Conservation (phyloP, 2,797 vertebrate species). For the Xiphorhynchus erythropygius region DNA sequence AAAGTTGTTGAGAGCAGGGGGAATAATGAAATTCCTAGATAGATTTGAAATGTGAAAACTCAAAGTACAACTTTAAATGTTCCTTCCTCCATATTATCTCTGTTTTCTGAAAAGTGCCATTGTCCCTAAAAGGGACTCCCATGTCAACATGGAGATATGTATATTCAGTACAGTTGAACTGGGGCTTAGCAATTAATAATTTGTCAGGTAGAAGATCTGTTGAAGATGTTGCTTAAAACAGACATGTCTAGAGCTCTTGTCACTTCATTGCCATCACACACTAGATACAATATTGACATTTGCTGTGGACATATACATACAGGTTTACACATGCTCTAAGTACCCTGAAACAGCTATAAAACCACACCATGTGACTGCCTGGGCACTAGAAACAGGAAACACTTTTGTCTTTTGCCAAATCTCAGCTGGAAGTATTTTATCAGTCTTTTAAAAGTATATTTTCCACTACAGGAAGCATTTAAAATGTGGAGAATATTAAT, state of each 20-base stretch:
- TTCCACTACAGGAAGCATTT: neutral
- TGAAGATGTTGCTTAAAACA: neutral
- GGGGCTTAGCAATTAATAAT: neutral
- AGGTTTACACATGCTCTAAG: neutral
- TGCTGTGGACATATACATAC: accelerated
- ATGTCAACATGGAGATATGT: accelerated
- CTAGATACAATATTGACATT: neutral
- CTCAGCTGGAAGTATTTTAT: neutral
- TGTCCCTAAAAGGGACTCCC: neutral
- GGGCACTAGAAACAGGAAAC: neutral
- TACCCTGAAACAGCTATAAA: neutral
- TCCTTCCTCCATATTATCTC: neutral
- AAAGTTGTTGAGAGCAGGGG: neutral
- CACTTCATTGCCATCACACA: neutral
- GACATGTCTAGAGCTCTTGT: neutral
- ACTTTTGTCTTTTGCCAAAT: neutral
- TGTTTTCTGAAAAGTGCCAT: neutral
- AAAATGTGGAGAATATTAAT: neutral
- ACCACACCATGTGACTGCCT: neutral
- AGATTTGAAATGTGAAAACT: neutral
- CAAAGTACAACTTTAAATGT: neutral
- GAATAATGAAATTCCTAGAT: neutral
- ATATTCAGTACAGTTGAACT: neutral
- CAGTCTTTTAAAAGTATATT: neutral
- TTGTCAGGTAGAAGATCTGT: neutral